These are phyloP conservation scores for Eclectus roratus DNA, from an alignment of 2,113 vertebrate species.

Conservation along the genomic window DNA sequence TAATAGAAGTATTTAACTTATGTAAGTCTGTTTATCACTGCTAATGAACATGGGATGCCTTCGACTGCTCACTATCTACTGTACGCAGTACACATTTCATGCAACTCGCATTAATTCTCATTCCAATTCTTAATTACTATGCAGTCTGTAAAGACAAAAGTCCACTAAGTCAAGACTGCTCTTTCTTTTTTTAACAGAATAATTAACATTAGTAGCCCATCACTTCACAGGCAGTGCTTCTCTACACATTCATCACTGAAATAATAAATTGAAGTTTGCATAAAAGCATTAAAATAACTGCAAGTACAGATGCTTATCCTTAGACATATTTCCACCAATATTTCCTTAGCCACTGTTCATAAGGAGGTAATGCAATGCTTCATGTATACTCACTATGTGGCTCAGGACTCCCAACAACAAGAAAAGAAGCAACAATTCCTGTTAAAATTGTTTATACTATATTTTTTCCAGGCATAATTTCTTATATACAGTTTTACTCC, in stretches of 20 bases:
- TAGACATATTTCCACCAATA: background rate
- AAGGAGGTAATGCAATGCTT: background rate
- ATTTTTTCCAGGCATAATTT: background rate
- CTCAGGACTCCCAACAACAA: background rate
- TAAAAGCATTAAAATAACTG: background rate
- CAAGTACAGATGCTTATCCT: background rate
- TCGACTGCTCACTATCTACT: constrained; percentile 26
- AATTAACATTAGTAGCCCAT: constrained; percentile 9
- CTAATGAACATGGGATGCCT: background rate
- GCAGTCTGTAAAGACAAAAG: constrained; percentile 33
- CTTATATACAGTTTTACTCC: background rate
- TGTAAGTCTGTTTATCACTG: constrained; percentile 42
- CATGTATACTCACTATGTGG: background rate
- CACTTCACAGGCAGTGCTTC: background rate
- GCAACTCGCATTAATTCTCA: constrained; percentile 6
- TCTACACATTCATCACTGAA: background rate
- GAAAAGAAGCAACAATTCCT: background rate
- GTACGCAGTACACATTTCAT: background rate
- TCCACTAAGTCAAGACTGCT: constrained; percentile 8
- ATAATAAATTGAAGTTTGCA: background rate
- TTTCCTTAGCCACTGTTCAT: background rate
- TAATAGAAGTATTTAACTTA: constrained; percentile 14
- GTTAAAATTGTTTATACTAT: background rate
- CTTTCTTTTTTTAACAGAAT: constrained; percentile 56
- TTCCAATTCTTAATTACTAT: constrained; percentile 58